Conservation (phyloP, 2,888 invertebrate genomes). For the Cynaeus angustus region DNA sequence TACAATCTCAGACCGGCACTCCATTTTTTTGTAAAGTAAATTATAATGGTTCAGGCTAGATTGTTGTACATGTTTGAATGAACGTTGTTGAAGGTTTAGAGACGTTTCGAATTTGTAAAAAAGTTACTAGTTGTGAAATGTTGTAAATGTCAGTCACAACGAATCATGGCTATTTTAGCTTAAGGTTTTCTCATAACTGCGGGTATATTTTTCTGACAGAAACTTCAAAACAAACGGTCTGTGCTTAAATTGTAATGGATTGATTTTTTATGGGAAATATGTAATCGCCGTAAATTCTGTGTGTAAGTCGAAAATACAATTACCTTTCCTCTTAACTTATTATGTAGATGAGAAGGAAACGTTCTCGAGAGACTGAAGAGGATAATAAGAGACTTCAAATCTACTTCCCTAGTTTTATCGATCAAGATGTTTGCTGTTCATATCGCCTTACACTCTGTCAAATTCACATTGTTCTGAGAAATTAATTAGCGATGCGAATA, state of each 20-base stretch:
- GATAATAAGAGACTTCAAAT: slow-evolving; percentile 39
- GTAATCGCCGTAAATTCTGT: background rate
- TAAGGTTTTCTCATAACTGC: background rate
- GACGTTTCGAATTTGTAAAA: no score
- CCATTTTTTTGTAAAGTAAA: background rate
- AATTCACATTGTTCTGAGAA: slow-evolving; percentile 37
- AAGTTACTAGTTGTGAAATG: no score
- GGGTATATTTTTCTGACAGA: background rate
- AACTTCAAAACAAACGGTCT: background rate
- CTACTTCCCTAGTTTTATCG: slow-evolving; percentile 47
- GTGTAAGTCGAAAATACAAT: background rate
- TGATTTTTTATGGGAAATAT: background rate
- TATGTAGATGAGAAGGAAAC: slow-evolving; percentile 40
- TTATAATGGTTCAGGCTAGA: no score
- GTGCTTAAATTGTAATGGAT: background rate
- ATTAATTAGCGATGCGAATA: slow-evolving; percentile 47
- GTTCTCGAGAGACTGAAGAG: slow-evolving; percentile 38
- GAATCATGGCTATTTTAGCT: no score
- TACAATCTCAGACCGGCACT: background rate
- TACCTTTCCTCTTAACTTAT: slow-evolving; percentile 7
- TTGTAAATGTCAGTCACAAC: no score
- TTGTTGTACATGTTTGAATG: no score
- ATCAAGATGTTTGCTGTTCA: slow-evolving; percentile 47
- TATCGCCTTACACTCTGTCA: slow-evolving; percentile 45
- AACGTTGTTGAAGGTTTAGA: no score